Base-by-base conservation (phyloP, 2,113 vertebrate genomes). In the Aix galericulata region DNA sequence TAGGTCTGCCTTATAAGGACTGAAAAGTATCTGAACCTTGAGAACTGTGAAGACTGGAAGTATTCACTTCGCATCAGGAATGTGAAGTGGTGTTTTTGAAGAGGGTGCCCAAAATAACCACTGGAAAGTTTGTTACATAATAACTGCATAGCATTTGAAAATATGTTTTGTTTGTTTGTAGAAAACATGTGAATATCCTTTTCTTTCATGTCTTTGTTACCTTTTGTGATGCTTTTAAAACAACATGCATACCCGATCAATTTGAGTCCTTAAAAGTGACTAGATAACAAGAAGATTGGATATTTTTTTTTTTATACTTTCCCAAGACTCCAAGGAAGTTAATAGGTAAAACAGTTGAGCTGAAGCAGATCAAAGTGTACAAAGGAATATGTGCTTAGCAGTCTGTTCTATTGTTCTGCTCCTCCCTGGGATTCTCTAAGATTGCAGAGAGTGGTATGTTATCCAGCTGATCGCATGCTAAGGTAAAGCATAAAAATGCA, bases 31-130 rank as follows among this genome's bases (percentile, higher is more conserved):
- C 60, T 50, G 64, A 92, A 79, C 42, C 46, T 52, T 93, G 86
- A 94, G 91, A 96, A 77, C 38, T 62, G 53, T 38, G 36, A 80
- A 53, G 92, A 66, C 72, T 88, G 50, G n/a, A 69, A 92, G 86
- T 86, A 86, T 64, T 84, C 27, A 27, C 14, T 67, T 83, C 17
- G 40, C 63, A 78, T 59, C 25, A 67, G 72, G 86, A 91, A 92
- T 88, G 79, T 50, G 17, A 89, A 94, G 31, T 82, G 42, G 12
- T 59, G 44, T 22, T 42, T 82, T 77, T 94, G 83, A 36, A 78
- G n/a, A 52, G 40, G 7, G 8, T 63, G 11, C 88, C 68, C 76
- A 68, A 88, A 94, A 94, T 94, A 95, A 75, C 68, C 15, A 63
- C 76, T 55, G 76, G 76, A 29, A 86, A 92, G 40, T 83, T 67